Base-by-base conservation (phyloP, 2,888 invertebrate species). In the Lottia scabra region DNA sequence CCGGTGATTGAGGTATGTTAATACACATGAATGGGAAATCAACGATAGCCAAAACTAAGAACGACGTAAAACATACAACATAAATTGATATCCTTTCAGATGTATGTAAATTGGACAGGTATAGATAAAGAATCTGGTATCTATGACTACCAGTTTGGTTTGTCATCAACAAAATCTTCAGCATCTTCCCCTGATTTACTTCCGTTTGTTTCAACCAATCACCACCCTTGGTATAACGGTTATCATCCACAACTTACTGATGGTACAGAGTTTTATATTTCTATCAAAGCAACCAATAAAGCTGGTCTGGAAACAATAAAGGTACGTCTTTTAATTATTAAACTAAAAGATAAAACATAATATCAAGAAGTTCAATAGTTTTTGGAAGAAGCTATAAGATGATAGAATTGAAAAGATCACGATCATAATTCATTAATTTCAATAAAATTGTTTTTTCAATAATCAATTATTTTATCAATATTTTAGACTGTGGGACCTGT, bases 41-140 rank as follows among this genome's bases (percentile, higher is more conserved):
- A n/a, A n/a, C n/a, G n/a, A n/a, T n/a, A n/a, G n/a, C n/a, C n/a
- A n/a, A n/a, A n/a, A n/a, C n/a, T n/a, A n/a, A n/a, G n/a, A n/a
- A n/a, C n/a, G n/a, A n/a, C n/a, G n/a, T n/a, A n/a, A n/a, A n/a
- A 2, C 30, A 30, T 30, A 30, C 30, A 30, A 5, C 30, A 2
- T 5, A 30, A 5, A 4, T 30, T 30, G 5, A 30, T 5, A n/a
- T n/a, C n/a, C n/a, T 56, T 56, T 56, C 68, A 81, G 80, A 56
- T 82, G 19, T 73, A 75, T 43, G n/a, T 83, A 43, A 79, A 79
- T 19, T 84, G 84, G 84, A 75, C 78, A 15, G 78, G 77, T 10
- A 69, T 72, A 30, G 76, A 78, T 44, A 64, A 66, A 2, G 68
- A 77, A 27, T 77, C 78, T 62, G 78, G 78, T 45, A 79, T 85